Conservation (phyloP, 92 coral and sea anemone genomes). For the Diadumene lineata region DNA sequence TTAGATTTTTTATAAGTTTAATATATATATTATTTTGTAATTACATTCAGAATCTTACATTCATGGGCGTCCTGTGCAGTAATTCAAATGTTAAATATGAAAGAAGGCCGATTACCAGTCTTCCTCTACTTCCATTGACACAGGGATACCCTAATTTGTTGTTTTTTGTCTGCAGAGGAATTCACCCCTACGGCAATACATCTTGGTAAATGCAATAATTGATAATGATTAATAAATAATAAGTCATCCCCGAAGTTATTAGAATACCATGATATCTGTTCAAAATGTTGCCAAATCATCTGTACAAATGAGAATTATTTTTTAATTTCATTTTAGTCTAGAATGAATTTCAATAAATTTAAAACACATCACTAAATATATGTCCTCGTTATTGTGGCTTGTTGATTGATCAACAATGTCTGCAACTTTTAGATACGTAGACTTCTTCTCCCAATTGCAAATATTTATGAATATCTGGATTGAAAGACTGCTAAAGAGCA, state of each 20-base stretch:
- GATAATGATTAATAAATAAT: background rate
- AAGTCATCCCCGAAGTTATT: background rate
- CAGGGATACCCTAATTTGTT: background rate
- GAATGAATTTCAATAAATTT: background rate
- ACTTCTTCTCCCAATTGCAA: too few species aligned
- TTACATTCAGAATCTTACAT: background rate
- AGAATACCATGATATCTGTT: background rate
- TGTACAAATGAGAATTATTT: background rate
- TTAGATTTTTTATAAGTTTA: background rate
- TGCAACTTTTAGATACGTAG: too few species aligned
- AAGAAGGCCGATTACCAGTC: constrained; percentile 2
- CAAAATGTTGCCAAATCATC: background rate
- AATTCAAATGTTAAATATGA: background rate
- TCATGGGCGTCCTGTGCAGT: constrained; percentile 10
- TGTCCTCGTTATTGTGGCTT: too few species aligned
- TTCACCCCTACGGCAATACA: too few species aligned
- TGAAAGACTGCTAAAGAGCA: too few species aligned
- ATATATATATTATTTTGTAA: constrained; percentile 5
- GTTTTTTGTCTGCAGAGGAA: background rate
- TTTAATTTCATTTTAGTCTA: background rate
- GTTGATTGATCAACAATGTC: too few species aligned
- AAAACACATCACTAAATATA: background rate
- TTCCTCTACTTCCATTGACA: background rate
- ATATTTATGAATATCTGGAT: too few species aligned
- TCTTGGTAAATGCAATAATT: too few species aligned